Evolutionary conservation across 2,797 vertebrate species (phyloP).

Genomic region (Rhadinocentrus ornatus): DNA sequence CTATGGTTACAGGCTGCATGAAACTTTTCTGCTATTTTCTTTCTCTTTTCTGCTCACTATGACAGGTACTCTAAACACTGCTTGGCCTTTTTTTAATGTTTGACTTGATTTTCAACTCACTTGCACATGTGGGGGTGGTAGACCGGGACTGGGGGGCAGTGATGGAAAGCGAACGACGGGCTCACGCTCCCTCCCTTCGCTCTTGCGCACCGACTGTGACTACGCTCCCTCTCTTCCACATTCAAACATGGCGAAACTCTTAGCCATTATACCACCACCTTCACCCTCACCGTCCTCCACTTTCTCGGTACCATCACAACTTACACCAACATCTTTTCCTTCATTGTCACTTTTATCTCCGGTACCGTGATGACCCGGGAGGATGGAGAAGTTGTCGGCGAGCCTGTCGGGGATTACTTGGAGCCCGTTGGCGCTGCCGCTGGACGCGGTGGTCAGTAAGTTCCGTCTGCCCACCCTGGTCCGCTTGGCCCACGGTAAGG

Average conservation of each 20-base stretch:
- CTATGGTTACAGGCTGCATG: neutral
- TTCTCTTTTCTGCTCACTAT: neutral
- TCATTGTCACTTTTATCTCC: slow-evolving; percentile 51
- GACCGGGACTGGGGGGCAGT: slow-evolving; percentile 18
- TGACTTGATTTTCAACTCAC: neutral
- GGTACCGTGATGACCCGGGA: slow-evolving; percentile 84
- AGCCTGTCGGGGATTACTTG: slow-evolving; percentile 91
- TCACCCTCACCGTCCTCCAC: slow-evolving; percentile 26
- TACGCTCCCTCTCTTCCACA: slow-evolving; percentile 46
- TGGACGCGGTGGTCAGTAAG: slow-evolving; percentile 95
- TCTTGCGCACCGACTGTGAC: slow-evolving; percentile 59
- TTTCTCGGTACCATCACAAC: slow-evolving; percentile 6
- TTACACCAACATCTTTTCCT: slow-evolving; percentile 4
- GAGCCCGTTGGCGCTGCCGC: slow-evolving; percentile 91
- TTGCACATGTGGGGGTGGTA: slow-evolving; percentile 11
- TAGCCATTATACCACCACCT: slow-evolving; percentile 46
- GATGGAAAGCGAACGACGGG: slow-evolving; percentile 24
- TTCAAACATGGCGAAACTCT: slow-evolving; percentile 81
- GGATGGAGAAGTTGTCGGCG: slow-evolving; percentile 93
- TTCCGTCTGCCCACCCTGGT: slow-evolving; percentile 93
- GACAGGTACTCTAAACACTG: neutral
- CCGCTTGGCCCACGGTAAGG: slow-evolving; percentile 89
- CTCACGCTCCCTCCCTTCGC: slow-evolving; percentile 60
- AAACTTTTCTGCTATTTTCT: neutral
- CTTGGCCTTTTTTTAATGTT: slow-evolving; percentile 7